Evolutionary conservation across 2,113 vertebrate species (phyloP).

Genomic region (Carassius gibelio): DNA sequence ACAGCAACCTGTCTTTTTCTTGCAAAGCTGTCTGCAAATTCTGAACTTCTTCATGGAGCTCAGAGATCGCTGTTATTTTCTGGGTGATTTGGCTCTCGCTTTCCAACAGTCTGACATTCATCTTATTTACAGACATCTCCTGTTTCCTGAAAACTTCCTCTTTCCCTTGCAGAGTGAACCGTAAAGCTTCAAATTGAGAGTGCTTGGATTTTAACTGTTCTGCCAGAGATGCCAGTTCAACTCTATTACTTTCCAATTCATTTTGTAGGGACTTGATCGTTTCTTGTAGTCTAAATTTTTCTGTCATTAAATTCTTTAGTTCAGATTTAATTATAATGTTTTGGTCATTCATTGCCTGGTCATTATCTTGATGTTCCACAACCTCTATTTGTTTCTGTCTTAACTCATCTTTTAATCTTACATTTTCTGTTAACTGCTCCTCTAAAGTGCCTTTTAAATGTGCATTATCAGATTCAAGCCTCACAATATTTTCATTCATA

Average conservation of each 20-base stretch:
- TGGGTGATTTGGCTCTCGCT: slow-evolving; percentile 68
- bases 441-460: slow-evolving; percentile 63
- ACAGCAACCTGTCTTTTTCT: slow-evolving; percentile 68
- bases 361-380: slow-evolving; percentile 66
- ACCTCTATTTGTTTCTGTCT: slow-evolving; percentile 63
- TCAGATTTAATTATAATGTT: slow-evolving; percentile 74
- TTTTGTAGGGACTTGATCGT: slow-evolving; percentile 69
- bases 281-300: slow-evolving; percentile 62
- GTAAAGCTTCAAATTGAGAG: slow-evolving; percentile 70
- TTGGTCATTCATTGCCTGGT: slow-evolving; percentile 72
- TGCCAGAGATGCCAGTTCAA: slow-evolving; percentile 67
- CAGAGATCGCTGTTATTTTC: slow-evolving; percentile 67
- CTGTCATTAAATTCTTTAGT: slow-evolving; percentile 64
- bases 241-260: slow-evolving; percentile 67
- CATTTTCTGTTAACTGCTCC: slow-evolving; percentile 66
- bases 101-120: slow-evolving; percentile 64
- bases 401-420: slow-evolving; percentile 60
- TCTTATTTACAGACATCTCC: slow-evolving; percentile 72
- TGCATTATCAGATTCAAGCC: slow-evolving; percentile 70
- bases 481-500: slow-evolving; percentile 67
- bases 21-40: slow-evolving; percentile 57
- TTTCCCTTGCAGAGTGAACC: slow-evolving; percentile 68
- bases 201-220: slow-evolving; percentile 66
- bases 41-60: slow-evolving; percentile 71
- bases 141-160: slow-evolving; percentile 70